phyloP scores from a whole-genome alignment of 2,113 vertebrate species.

The Cnemophilus loriae region DNA sequence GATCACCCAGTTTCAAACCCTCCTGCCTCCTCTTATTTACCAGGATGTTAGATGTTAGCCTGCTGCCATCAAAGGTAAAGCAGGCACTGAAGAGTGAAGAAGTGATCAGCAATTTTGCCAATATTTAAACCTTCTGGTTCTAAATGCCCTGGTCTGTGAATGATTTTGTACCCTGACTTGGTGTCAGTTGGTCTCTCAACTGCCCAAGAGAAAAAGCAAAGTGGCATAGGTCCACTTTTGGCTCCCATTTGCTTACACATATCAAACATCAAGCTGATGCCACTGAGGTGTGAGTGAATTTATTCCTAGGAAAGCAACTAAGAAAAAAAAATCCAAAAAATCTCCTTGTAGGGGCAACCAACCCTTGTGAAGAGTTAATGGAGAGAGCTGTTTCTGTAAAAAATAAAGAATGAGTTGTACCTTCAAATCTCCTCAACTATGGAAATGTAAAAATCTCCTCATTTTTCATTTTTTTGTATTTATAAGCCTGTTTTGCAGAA shows the following conservation, averaged over 20 bases:
- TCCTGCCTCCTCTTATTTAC: not conserved
- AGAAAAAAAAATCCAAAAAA: not conserved
- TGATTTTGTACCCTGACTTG: not conserved
- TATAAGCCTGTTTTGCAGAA: not conserved
- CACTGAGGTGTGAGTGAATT: not conserved
- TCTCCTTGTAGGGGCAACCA: not conserved
- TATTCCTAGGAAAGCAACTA: not conserved
- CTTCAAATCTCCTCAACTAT: constrained; percentile 2
- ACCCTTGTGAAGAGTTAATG: constrained; percentile 3
- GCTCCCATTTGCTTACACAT: not conserved
- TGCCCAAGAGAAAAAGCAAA: not conserved
- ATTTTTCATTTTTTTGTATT: not conserved
- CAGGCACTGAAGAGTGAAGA: not conserved
- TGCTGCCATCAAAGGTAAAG: not conserved
- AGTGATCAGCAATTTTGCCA: not conserved
- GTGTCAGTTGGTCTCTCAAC: not conserved
- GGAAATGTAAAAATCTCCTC: not conserved
- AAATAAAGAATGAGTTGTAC: not conserved
- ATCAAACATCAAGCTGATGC: not conserved
- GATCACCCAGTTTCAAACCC: not conserved
- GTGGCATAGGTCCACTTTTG: not conserved
- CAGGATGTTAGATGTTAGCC: not conserved
- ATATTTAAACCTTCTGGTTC: not conserved
- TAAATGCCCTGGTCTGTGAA: not conserved
- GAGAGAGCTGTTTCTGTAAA: not conserved